Evolutionary conservation across 2,113 vertebrate genomes (phyloP).

Genomic region (Elachura formosa): DNA sequence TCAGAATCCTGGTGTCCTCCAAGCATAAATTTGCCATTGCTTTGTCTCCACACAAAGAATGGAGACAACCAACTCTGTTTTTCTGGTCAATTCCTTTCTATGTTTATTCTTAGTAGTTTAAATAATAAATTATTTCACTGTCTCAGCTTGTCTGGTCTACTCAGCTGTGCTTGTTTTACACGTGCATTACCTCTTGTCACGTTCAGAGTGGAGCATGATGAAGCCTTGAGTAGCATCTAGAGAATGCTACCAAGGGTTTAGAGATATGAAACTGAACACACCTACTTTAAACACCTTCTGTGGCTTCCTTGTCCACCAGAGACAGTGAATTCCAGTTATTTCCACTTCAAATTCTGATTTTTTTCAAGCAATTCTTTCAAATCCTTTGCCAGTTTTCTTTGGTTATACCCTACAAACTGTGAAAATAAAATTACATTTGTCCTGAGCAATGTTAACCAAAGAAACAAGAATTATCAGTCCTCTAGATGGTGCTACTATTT

Average conservation of each 20-base stretch:
- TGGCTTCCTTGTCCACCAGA: background rate
- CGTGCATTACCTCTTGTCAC: background rate
- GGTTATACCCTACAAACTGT: background rate
- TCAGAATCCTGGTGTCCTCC: background rate
- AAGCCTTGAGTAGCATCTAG: background rate
- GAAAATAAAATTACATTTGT: background rate
- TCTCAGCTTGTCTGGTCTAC: background rate
- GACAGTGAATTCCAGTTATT: background rate
- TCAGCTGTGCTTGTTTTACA: background rate
- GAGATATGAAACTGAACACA: background rate
- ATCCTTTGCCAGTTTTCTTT: background rate
- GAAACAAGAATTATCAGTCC: slow-evolving; percentile 1
- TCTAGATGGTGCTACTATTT: slow-evolving; percentile 60
- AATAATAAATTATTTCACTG: background rate
- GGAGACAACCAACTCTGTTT: background rate
- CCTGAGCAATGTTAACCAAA: background rate
- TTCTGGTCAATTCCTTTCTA: background rate
- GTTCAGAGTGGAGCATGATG: background rate
- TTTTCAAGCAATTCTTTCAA: background rate
- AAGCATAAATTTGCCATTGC: background rate
- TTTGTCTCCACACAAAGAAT: background rate
- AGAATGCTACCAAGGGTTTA: background rate
- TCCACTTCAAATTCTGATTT: background rate
- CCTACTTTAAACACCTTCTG: background rate
- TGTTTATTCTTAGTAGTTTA: background rate